phyloP scores from a whole-genome alignment of 2,888 invertebrate genomes.

The Frankliniella intonsa region DNA sequence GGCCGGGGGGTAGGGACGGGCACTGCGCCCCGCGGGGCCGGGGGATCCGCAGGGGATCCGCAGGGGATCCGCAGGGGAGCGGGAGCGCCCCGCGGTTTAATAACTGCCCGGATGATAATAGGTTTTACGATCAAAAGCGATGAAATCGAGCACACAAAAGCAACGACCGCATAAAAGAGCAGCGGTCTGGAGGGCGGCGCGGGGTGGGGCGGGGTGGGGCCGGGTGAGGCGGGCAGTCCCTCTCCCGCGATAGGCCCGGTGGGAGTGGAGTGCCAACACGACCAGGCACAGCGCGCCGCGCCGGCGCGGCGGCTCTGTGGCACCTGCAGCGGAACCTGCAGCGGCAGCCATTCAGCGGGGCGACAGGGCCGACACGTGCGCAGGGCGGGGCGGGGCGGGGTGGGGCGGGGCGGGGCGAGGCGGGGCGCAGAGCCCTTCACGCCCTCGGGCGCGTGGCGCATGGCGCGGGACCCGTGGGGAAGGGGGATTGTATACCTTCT shows the following conservation, averaged over 20 bases:
- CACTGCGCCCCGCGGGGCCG: too few relatives aligned
- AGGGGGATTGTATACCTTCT: too few relatives aligned
- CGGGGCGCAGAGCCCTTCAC: too few relatives aligned
- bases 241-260: not conserved
- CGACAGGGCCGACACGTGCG: not conserved
- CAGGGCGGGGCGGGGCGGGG: too few relatives aligned
- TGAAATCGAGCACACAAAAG: not conserved
- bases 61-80: not conserved
- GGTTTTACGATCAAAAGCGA: conserved; percentile 1
- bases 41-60: too few relatives aligned
- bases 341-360: not conserved
- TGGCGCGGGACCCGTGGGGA: too few relatives aligned
- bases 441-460: too few relatives aligned
- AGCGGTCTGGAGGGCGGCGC: too few relatives aligned
- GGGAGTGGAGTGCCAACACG: not conserved
- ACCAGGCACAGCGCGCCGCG: not conserved
- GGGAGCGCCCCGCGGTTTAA: not conserved
- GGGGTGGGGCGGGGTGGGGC: not conserved
- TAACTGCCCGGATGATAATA: not conserved
- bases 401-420: too few relatives aligned
- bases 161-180: not conserved
- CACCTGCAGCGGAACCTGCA: not conserved
- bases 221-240: not conserved
- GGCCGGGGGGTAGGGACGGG: too few relatives aligned
- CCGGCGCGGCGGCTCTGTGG: not conserved